Percentiles rank a stretch among this genome's conserved stretches.
Evolutionary conservation across 2,113 vertebrate species (phyloP).

Genomic region (Pterocles burchelli): DNA sequence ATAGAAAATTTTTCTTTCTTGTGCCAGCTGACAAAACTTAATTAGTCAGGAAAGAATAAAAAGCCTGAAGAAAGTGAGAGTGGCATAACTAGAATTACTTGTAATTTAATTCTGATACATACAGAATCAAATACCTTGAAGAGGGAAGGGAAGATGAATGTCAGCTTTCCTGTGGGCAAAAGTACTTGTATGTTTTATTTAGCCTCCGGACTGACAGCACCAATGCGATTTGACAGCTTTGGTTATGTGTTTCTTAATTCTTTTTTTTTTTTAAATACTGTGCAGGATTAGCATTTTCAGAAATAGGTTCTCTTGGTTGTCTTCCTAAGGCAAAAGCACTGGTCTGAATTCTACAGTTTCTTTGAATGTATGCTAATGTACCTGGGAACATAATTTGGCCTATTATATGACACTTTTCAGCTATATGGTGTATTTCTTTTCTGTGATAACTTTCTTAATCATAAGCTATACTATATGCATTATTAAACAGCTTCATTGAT

Average conservation of each 20-base stretch:
- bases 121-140: not conserved
- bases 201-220: not conserved
- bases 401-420: not conserved
- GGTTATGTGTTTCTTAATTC: not conserved
- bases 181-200: not conserved
- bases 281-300: not conserved
- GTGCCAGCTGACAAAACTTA: not conserved
- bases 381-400: not conserved
- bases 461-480: not conserved
- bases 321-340: not conserved
- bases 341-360: not conserved
- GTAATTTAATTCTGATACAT: not conserved
- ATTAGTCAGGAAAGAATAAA: not conserved
- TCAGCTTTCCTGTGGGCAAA: not conserved
- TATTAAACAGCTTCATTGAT: constrained; percentile 30
- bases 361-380: not conserved
- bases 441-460: not conserved
- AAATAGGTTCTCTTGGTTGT: not conserved
- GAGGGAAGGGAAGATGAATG: not conserved
- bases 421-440: not conserved
- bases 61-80: not conserved
- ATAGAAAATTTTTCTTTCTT: not conserved
- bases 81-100: not conserved
- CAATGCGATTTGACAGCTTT: not conserved
- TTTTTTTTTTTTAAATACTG: not conserved